Percentiles rank a stretch among this genome's conserved stretches.
phyloP scores from a whole-genome alignment of 2,888 invertebrate species.

The Lysandra coridon region DNA sequence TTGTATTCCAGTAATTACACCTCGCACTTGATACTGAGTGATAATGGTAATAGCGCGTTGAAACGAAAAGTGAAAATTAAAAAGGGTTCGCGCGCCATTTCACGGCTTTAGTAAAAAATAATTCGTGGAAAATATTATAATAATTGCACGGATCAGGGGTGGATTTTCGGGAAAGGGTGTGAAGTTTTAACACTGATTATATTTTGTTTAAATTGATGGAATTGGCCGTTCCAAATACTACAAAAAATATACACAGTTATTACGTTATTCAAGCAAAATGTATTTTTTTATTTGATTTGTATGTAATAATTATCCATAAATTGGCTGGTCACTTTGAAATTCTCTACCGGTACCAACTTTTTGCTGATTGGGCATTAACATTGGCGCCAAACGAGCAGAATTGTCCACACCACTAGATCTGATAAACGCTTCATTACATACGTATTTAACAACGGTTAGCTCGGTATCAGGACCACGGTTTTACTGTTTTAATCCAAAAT shows the following conservation, averaged over 20 bases:
- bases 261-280: no score
- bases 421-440: background rate
- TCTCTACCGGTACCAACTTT: no score
- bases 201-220: background rate
- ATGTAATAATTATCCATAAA: no score
- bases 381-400: background rate
- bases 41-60: constrained; percentile 43
- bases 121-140: background rate
- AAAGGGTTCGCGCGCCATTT: background rate
- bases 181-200: background rate
- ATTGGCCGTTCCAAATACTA: no score
- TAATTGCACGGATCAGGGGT: constrained; percentile 6
- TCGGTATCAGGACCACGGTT: background rate
- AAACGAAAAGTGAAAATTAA: constrained; percentile 18
- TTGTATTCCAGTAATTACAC: constrained; percentile 47
- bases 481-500: background rate
- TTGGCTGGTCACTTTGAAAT: no score
- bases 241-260: no score
- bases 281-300: no score
- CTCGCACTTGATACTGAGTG: constrained; percentile 43
- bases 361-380: background rate
- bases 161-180: background rate
- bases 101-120: constrained; percentile 6
- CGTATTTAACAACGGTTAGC: background rate
- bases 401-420: constrained; percentile 3